Conservation (phyloP, 2,888 invertebrate genomes). For the Conus canariensis region DNA sequence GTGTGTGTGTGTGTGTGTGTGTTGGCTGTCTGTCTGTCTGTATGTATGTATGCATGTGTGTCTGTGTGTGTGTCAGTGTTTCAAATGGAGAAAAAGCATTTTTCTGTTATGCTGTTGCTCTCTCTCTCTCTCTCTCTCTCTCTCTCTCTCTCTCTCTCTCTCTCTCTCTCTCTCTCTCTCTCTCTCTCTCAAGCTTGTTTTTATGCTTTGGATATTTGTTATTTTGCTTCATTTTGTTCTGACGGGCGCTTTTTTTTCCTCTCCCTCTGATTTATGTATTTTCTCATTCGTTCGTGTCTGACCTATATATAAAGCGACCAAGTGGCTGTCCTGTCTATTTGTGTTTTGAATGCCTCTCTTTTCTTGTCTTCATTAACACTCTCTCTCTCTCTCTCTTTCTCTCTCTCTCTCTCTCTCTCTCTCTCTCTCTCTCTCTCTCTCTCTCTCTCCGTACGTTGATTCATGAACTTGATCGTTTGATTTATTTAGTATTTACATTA, state of each 20-base stretch:
- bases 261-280: not conserved
- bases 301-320: not conserved
- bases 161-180: not conserved
- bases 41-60: not conserved
- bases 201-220: not conserved
- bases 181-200: not conserved
- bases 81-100: not conserved
- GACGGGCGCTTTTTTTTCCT: not conserved
- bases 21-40: conserved; percentile 8
- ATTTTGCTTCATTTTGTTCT: not conserved
- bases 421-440: no score
- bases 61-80: not conserved
- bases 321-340: not conserved
- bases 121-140: conserved; percentile 9
- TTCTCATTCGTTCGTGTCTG: not conserved
- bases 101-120: not conserved
- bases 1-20: not conserved
- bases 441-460: no score
- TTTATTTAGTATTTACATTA: no score
- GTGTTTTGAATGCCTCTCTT: no score
- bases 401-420: no score
- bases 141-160: not conserved
- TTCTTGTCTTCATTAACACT: no score
- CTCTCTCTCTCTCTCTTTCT: no score
- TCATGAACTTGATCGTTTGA: no score